Evolutionary conservation across 2,113 vertebrate species (phyloP), one percentile per base, ranked within the genome.

Genomic region (Barbus barbus): DNA sequence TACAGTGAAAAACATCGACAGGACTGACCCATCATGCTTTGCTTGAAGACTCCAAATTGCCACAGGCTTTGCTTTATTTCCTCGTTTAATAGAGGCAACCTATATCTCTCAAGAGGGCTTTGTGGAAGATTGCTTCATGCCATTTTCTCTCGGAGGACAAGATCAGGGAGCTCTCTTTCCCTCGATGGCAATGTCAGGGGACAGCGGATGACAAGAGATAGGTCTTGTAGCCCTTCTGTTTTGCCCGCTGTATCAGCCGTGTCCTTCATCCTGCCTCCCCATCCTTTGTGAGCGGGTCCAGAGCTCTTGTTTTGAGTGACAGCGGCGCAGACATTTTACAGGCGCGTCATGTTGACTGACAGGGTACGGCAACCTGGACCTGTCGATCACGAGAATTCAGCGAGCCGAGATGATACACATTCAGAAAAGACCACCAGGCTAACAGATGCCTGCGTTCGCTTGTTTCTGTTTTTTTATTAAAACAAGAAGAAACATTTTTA

Each of bases 1-100:
- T 41, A 85, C 78, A 88, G 87, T 81, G 90, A 87, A 87, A 90
- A 87, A 85, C 89, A 83, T 53, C 18, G 56, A 8, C 33, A 53
- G 56, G 61, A 65, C 53, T 74, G 58, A 74, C 24, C 60, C 63
- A 36, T 60, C 78, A 69, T 13, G 76, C 56, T 61, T 74, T 46
- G 41, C 78, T 53, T 83, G 2, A 26, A 83, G 79, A 71, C 69
- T 71, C 48, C 26, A 51, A 77, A 78, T 86, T 78, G 60, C 86
- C 28, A 84, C 36, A 1, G 72, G 79, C 79, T 76, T 78, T 83
- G 51, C 78, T 80, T 83, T 74, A 12, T 82, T 67, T 78, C 26
- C 48, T 36, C 73, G 33, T 82, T 85, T 81, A 81, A 80, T 80
- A 81, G 71, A 72, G 31, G 71, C 51, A 41, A 28, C 77, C 46